Conservation (phyloP, 2,797 vertebrate genomes). For the Myotis pilosus region DNA sequence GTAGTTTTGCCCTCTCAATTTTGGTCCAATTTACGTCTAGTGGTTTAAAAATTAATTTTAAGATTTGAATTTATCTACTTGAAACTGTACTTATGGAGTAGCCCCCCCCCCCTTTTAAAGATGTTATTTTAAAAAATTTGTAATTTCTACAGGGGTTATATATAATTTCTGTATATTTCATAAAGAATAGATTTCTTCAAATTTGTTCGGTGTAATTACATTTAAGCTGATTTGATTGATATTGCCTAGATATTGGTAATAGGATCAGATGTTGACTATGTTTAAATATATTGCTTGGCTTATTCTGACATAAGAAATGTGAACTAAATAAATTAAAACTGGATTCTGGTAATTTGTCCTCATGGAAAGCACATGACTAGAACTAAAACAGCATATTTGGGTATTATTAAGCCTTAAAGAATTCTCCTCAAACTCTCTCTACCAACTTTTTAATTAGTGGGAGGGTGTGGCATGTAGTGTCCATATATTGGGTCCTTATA, state of each 20-base stretch:
- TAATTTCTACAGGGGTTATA: slow-evolving; percentile 6
- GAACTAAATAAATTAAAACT: slow-evolving; percentile 2
- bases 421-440: not conserved
- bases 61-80: not conserved
- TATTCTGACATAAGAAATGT: not conserved
- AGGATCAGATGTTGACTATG: not conserved
- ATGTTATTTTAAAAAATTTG: not conserved
- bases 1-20: not conserved
- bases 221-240: slow-evolving; percentile 41
- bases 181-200: not conserved
- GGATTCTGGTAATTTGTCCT: not conserved
- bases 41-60: slow-evolving; percentile 21
- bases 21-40: not conserved
- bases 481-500: not conserved
- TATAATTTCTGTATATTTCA: slow-evolving; percentile 35
- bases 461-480: not conserved
- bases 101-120: not conserved
- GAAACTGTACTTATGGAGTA: not conserved
- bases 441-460: not conserved
- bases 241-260: not conserved
- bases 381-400: not conserved
- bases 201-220: not conserved
- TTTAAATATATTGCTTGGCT: slow-evolving; percentile 11
- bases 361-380: not conserved
- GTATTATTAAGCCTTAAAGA: not conserved